Percentiles rank a stretch among this genome's conserved stretches.
Evolutionary conservation across 2,797 vertebrate genomes (phyloP).

Genomic region (Anabas testudineus): DNA sequence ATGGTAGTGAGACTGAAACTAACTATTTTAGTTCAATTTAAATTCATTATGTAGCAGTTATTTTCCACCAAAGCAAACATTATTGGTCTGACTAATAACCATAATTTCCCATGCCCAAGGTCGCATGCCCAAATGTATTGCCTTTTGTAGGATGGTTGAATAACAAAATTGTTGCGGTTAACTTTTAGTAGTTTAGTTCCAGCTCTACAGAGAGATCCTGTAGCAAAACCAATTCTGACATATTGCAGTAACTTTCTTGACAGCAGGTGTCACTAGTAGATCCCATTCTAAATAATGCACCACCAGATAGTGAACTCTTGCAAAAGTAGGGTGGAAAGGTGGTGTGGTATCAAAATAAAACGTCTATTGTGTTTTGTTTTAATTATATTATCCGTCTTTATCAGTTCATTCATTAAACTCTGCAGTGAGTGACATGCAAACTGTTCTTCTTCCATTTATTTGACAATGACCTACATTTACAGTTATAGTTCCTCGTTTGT

Average conservation of each 20-base stretch:
- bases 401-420: background rate
- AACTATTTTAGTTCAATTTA: no score
- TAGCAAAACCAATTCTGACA: background rate
- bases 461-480: background rate
- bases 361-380: background rate
- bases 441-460: background rate
- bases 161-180: no score
- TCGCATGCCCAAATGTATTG: no score
- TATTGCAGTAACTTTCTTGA: background rate
- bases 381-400: background rate
- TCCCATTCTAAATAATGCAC: background rate
- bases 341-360: no score
- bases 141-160: no score
- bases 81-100: no score
- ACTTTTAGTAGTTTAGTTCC: no score
- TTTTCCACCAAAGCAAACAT: no score
- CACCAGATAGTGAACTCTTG: background rate
- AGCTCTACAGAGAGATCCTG: no score
- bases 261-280: conserved; percentile 33
- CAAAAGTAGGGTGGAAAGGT: background rate
- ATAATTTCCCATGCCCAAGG: no score
- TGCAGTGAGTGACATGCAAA: background rate
- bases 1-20: no score
- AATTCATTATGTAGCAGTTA: no score
- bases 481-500: conserved; percentile 18